Evolutionary conservation across 2,888 invertebrate species (phyloP).

Genomic region (Chirona hameri): DNA sequence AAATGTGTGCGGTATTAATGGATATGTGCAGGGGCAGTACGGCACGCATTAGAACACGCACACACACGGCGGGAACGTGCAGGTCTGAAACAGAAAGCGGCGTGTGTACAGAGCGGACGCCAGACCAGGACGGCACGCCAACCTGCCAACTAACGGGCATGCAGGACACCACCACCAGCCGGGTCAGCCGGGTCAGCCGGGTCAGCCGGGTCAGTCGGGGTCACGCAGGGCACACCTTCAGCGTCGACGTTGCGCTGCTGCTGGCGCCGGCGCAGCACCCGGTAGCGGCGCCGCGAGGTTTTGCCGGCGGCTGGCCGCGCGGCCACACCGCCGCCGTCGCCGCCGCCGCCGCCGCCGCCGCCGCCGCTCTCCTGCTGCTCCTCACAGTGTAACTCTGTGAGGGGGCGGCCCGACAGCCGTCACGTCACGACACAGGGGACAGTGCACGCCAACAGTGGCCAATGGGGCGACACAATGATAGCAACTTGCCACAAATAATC

Average conservation of each 20-base stretch:
- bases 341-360: no score
- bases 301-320: neutral
- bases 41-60: no score
- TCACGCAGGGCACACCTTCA: neutral
- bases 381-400: neutral
- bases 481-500: no score
- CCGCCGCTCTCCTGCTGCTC: no score
- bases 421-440: neutral
- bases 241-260: neutral
- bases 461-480: no score
- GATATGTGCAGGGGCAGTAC: no score
- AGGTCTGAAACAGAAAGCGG: neutral
- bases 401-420: neutral
- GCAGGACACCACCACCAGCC: neutral
- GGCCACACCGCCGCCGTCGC: no score
- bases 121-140: neutral
- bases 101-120: no score
- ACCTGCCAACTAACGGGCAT: neutral
- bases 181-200: neutral
- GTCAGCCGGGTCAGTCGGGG: neutral
- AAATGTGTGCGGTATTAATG: no score
- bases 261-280: constrained; percentile 4
- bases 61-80: neutral
- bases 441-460: neutral
- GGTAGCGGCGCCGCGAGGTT: neutral